Evolutionary conservation across 64 coral and sea anemone genomes (phyloP), one percentile per base, ranked within the genome.

Genomic region (Stylophora pistillata): DNA sequence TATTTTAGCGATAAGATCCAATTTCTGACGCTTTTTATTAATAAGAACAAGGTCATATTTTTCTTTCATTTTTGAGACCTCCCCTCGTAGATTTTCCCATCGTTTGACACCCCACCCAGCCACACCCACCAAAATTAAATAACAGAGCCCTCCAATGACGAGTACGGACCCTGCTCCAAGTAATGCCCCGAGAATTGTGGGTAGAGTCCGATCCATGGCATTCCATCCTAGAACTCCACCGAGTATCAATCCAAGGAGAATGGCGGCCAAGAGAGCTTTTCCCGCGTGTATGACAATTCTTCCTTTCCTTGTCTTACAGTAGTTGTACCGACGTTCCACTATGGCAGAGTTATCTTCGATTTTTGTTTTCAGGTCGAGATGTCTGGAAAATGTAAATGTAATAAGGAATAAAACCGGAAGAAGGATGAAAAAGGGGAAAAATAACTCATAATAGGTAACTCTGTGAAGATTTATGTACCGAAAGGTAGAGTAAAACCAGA

Each of bases 221-320:
- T 15, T 12, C 78, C 78, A 82, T 16, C 18, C 78, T 64, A 82
- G 32, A 20, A 37, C 17, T 64, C 58, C 78, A 18, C 78, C 78
- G 5, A 82, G 20, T 27, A 63, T 64, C 57, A 82, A 34, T 65
- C 78, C 78, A 41, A 82, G 15, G 13, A 82, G 28, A 0, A 82
- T 10, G 2, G 58, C 29, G 5, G 59, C 57, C 21, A 64, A 3
- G 58, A 29, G 60, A 30, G 78, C 78, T 9, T 65, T 63, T 66
- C 16, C 64, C 10, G 30, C 78, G 16, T 82, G 78, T 18, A 16
- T 62, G 1, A 32, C 58, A 37, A 82, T 65, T 63, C 64, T 16
- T 7, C 32, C 60, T 64, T 63, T 82, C 59, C 62, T 82, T 34
- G 13, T 60, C 9, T 25, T 41, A 15, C 58, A 37, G 58, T 63